Percentiles rank a stretch among this genome's conserved stretches.
These are phyloP conservation scores for Eulimnadia texana DNA, from an alignment of 1,140 invertebrate species.

Conservation along the genomic window DNA sequence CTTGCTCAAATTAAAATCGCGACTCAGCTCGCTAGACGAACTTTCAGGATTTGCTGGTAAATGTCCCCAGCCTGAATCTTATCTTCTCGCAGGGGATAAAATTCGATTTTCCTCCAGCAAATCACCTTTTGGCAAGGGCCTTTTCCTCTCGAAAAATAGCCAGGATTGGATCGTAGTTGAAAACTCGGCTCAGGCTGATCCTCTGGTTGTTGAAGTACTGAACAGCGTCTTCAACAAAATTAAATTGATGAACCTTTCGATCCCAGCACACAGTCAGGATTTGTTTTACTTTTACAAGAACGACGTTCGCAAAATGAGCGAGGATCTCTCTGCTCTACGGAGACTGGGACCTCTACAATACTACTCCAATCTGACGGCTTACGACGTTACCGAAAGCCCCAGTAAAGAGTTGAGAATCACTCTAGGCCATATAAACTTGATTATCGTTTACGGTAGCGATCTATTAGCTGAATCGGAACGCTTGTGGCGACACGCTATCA, in stretches of 20 bases:
- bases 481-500: slow-evolving; percentile 74
- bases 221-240: slow-evolving; percentile 87
- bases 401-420: slow-evolving; percentile 12
- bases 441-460: slow-evolving; percentile 64
- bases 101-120: slow-evolving; percentile 44
- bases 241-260: slow-evolving; percentile 69
- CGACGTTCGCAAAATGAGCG: slow-evolving; percentile 44
- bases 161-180: slow-evolving; percentile 57
- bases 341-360: slow-evolving; percentile 67
- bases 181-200: slow-evolving; percentile 37
- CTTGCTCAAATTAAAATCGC: too few relatives aligned
- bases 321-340: slow-evolving; percentile 76
- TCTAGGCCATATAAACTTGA: slow-evolving; percentile 22
- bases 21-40: too few relatives aligned
- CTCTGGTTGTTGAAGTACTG: slow-evolving; percentile 72
- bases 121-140: slow-evolving; percentile 79
- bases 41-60: too few relatives aligned
- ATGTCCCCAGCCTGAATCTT: too few relatives aligned
- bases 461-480: slow-evolving; percentile 73
- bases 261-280: slow-evolving; percentile 73
- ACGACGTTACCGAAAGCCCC: slow-evolving; percentile 47
- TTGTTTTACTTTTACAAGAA: slow-evolving; percentile 92
- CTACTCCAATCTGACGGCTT: slow-evolving; percentile 87
- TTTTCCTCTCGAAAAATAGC: slow-evolving; percentile 62
- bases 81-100: background rate